A percentile compares a stretch with the other conserved stretches of the same genome.
These are phyloP conservation scores for Drosophila bipectinata DNA, from an alignment of 1,140 invertebrate genomes.

Conservation along the genomic window DNA sequence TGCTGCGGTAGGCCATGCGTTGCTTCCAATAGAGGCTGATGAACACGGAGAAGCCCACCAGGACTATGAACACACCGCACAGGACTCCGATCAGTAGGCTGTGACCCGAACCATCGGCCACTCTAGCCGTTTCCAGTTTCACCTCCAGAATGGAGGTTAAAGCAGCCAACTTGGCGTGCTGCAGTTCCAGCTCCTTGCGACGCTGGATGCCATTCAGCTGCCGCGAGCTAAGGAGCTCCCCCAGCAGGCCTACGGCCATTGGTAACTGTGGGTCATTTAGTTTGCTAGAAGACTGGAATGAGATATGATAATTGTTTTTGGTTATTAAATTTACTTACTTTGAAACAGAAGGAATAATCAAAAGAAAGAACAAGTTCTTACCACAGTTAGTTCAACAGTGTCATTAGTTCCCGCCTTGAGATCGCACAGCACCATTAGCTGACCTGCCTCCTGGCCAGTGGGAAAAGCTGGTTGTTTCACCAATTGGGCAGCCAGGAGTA, in stretches of 20 bases:
- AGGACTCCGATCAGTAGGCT: conserved; percentile 85
- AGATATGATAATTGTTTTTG: not conserved
- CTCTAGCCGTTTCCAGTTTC: conserved; percentile 85
- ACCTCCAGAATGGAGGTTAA: conserved; percentile 92
- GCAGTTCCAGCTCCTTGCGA: conserved; percentile 67
- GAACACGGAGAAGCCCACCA: conserved; percentile 77
- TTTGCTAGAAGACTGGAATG: conserved; percentile 84
- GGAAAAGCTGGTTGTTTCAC: conserved; percentile 67
- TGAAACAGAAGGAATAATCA: no score
- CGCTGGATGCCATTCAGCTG: conserved; percentile 77
- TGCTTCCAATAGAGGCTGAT: conserved; percentile 85
- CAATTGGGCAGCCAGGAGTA: conserved; percentile 87
- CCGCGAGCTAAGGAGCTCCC: conserved; percentile 89
- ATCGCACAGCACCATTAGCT: conserved; percentile 91
- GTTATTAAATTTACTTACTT: no score
- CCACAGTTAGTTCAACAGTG: conserved; percentile 94
- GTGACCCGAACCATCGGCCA: conserved; percentile 71
- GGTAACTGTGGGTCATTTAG: conserved; percentile 86
- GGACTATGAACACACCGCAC: conserved; percentile 83
- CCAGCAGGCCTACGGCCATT: conserved; percentile 87
- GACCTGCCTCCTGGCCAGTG: conserved; percentile 77
- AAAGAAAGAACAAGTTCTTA: conserved; percentile 83
- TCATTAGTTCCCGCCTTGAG: conserved; percentile 91
- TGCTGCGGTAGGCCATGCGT: conserved; percentile 85
- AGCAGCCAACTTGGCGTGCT: conserved; percentile 86